Base-by-base conservation (phyloP, 2,113 vertebrate genomes). In the Cheilinus undulatus region DNA sequence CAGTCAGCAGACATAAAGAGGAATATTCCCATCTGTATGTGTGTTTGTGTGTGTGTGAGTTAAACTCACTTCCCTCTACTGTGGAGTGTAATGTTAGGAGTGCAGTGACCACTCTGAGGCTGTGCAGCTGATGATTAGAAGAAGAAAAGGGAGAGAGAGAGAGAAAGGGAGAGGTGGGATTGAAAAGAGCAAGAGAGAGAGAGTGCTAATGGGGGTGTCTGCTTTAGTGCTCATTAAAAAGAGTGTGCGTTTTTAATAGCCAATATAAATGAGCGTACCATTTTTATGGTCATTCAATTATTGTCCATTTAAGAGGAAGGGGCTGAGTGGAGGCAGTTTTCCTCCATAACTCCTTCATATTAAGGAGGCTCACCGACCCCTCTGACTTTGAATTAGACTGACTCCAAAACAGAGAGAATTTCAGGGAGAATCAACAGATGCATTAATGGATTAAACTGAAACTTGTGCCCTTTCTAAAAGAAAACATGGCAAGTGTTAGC, bases 171-270 rank as follows among this genome's bases (percentile, higher is more conserved):
- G 76, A 66, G 61, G 26, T 36, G 17, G 76, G 63, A 40, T 20
- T 32, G n/a, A 69, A 34, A 56, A 38, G 13, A 34, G 32, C 32
- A 34, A 34, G 32, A 57, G 67, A 52, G 60, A 24, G 58, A 59
- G 30, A n/a, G 51, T n/a, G 38, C 82, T 84, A 78, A 87, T 86
- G 87, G 72, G 59, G 80, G 69, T 73, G 73, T 86, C 73, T 76
- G 73, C 86, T 88, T 85, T 88, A 88, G 79, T 78, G 84, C 85
- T 91, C 89, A 87, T 91, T 88, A 87, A 87, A 88, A 85, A 80
- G 76, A 86, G 76, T 76, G 73, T 73, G 73, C 71, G 68, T 82
- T 90, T 92, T 88, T 86, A 89, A 89, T 89, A 83, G 82, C 64
- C 82, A 72, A 76, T 92, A 88, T 89, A 86, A 90, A 91, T 71